Evolutionary conservation across 2,888 invertebrate species (phyloP).

Genomic region (Drepanosiphum platanoidis): DNA sequence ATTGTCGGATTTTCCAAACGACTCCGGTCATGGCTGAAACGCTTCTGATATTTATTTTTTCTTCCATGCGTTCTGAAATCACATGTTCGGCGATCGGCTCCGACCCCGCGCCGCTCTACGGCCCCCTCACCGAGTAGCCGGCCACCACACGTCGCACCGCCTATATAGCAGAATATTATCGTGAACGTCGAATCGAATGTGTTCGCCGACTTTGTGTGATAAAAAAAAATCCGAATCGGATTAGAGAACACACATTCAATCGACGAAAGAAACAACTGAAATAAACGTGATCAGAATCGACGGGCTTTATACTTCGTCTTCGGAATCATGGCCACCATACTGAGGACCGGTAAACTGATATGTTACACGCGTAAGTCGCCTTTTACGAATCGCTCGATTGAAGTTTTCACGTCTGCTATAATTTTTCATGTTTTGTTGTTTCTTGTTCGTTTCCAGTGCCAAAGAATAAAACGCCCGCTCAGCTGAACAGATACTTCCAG

Average conservation of each 20-base stretch:
- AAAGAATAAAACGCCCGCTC: constrained; percentile 14
- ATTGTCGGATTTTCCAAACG: neutral
- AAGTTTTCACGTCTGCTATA: neutral
- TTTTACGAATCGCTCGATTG: neutral
- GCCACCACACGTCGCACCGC: neutral
- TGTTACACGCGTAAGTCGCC: constrained; percentile 40
- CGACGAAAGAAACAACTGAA: neutral
- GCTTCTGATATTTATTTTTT: neutral
- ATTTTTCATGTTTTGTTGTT: neutral
- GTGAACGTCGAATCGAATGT: no score
- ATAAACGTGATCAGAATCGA: neutral
- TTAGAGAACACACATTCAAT: no score
- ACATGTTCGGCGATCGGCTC: constrained; percentile 11
- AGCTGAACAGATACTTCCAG: constrained; percentile 40
- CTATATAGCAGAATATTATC: neutral
- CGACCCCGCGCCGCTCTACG: no score
- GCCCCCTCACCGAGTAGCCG: neutral
- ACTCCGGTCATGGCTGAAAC: neutral
- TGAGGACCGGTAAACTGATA: constrained; percentile 42
- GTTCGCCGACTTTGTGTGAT: constrained; percentile 21
- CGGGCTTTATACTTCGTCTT: neutral
- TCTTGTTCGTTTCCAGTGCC: constrained; percentile 26
- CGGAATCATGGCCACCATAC: constrained; percentile 39
- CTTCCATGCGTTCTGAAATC: constrained; percentile 19
- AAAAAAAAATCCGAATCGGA: neutral